These are phyloP conservation scores for Irena cyanogastra DNA, from an alignment of 2,113 vertebrate species.

Conservation along the genomic window DNA sequence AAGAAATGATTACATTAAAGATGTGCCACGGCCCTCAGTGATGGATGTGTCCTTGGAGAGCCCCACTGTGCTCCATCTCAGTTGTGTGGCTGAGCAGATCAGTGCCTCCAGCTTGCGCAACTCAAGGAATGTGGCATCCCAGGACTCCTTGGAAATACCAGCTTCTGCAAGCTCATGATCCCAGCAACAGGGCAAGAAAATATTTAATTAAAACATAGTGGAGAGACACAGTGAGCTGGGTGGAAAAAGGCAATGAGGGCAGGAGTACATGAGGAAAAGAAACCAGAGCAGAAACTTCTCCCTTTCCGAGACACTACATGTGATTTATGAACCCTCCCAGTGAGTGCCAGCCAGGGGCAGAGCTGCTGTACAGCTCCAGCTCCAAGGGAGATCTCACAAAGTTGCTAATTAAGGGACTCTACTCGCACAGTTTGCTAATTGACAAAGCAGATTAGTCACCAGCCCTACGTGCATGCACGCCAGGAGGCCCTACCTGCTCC, in stretches of 20 bases:
- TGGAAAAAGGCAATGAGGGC: rapidly evolving
- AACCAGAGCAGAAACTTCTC: rapidly evolving
- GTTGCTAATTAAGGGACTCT: background rate
- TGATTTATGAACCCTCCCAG: background rate
- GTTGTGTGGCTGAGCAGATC: rapidly evolving
- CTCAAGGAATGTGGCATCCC: background rate
- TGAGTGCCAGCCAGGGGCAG: rapidly evolving
- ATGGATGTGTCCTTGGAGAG: background rate
- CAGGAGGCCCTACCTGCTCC: background rate
- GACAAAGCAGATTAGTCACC: background rate
- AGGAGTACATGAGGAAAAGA: background rate
- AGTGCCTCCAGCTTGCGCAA: rapidly evolving
- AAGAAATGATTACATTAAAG: background rate
- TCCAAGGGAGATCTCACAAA: background rate
- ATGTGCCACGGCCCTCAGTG: rapidly evolving
- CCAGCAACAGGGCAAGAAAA: background rate
- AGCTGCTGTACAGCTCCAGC: background rate
- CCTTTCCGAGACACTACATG: background rate
- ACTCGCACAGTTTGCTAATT: background rate
- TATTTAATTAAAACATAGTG: background rate
- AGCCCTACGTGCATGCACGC: rapidly evolving
- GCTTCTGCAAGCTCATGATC: background rate
- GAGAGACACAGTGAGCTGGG: rapidly evolving
- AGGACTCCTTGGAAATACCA: background rate
- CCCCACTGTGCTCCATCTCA: rapidly evolving